phyloP scores from a whole-genome alignment of 1,140 invertebrate genomes.

The Cataglyphis hispanica region DNA sequence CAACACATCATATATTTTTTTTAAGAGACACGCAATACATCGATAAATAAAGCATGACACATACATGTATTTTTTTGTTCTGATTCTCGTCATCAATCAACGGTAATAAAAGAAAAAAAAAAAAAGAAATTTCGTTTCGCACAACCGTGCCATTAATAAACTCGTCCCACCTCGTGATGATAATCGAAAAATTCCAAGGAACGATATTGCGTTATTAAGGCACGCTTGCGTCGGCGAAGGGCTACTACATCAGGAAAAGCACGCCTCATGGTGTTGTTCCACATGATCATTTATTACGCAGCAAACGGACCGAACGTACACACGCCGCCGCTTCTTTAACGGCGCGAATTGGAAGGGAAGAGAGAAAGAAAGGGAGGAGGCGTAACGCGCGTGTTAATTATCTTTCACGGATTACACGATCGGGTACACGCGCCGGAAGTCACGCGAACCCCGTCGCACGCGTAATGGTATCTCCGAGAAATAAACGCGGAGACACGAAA shows the following conservation, averaged over 20 bases:
- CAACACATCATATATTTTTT: neutral
- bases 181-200: slow-evolving; percentile 39
- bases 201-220: slow-evolving; percentile 54
- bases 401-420: slow-evolving; percentile 70
- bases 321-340: slow-evolving; percentile 44
- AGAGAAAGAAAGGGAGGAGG: slow-evolving; percentile 27
- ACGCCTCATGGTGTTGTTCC: slow-evolving; percentile 15
- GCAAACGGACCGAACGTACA: slow-evolving; percentile 39
- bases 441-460: slow-evolving; percentile 49
- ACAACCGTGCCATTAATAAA: slow-evolving; percentile 49
- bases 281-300: slow-evolving; percentile 60
- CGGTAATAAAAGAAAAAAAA: neutral
- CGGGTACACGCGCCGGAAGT: slow-evolving; percentile 68
- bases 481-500: slow-evolving; percentile 53
- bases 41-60: slow-evolving; percentile 18
- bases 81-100: slow-evolving; percentile 10
- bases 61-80: neutral
- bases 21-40: neutral
- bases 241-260: slow-evolving; percentile 40
- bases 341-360: slow-evolving; percentile 31
- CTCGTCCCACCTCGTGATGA: slow-evolving; percentile 27
- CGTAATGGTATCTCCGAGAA: slow-evolving; percentile 54
- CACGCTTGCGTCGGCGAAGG: slow-evolving; percentile 14
- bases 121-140: neutral
- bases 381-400: slow-evolving; percentile 66